Evolutionary conservation across 2,888 invertebrate genomes (phyloP).

Genomic region (Eumacrocentrus americanus): DNA sequence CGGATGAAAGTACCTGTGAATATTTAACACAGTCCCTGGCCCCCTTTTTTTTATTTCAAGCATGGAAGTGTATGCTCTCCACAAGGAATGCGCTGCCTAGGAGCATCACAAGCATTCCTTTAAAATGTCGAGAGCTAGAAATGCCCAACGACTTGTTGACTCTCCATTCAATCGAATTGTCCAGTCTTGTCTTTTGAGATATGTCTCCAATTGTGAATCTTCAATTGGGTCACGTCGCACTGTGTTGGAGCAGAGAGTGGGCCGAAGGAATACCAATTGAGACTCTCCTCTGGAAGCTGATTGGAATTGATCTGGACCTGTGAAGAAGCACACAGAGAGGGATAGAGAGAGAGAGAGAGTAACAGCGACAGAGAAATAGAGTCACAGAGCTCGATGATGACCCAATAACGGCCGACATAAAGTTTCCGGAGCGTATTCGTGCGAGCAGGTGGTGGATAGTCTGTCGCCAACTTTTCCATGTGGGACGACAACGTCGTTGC

Average conservation of each 20-base stretch:
- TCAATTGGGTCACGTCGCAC: conserved; percentile 13
- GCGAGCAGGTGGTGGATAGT: conserved; percentile 22
- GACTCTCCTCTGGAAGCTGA: neutral
- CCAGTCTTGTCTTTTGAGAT: conserved; percentile 3
- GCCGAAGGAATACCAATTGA: neutral
- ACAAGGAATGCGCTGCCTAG: too few species aligned
- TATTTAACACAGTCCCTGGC: conserved; percentile 20
- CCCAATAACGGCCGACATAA: conserved; percentile 21
- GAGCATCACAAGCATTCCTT: too few species aligned
- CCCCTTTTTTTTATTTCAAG: conserved; percentile 5
- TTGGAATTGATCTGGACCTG: conserved; percentile 8
- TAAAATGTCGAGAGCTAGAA: too few species aligned
- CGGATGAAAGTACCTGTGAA: conserved; percentile 15
- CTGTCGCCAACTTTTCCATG: conserved; percentile 22
- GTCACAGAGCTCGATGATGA: conserved; percentile 24
- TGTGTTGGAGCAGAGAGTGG: too few species aligned
- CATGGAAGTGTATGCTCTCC: too few species aligned
- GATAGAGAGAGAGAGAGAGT: neutral
- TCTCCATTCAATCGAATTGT: neutral
- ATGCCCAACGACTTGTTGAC: conserved; percentile 11
- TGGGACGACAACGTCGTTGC: conserved; percentile 8
- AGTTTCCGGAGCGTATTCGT: conserved; percentile 18
- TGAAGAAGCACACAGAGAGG: neutral
- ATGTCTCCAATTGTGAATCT: neutral
- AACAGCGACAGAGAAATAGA: neutral